Evolutionary conservation across 2,113 vertebrate genomes (phyloP).

Genomic region (Lamprologus lemairii): DNA sequence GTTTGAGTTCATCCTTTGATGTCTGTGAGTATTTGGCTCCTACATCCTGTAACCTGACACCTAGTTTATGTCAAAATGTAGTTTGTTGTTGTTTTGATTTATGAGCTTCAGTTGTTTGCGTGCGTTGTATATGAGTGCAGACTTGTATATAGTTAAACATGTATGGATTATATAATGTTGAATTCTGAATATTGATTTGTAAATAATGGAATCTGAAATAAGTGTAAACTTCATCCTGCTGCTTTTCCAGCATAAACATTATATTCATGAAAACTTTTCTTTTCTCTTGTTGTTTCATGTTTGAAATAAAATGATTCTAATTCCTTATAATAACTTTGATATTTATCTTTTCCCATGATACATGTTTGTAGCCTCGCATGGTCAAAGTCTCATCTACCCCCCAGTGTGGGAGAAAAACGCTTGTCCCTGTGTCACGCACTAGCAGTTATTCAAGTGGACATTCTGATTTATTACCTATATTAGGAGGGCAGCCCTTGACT

Average conservation of each 20-base stretch:
- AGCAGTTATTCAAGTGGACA: constrained; percentile 17
- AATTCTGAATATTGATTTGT: not conserved
- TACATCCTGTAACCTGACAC: not conserved
- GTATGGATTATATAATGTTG: not conserved
- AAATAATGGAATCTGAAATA: not conserved
- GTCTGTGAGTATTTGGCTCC: not conserved
- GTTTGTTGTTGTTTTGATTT: not conserved
- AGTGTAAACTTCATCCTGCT: not conserved
- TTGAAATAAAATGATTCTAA: not conserved
- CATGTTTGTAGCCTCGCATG: not conserved
- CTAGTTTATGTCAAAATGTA: not conserved
- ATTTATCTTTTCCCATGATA: not conserved
- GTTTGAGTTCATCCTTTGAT: not conserved
- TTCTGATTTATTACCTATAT: constrained; percentile 55
- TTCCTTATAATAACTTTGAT: not conserved
- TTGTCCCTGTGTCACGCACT: not conserved
- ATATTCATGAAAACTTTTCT: not conserved
- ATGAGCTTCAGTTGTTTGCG: accelerated
- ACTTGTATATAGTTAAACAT: not conserved
- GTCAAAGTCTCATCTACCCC: not conserved
- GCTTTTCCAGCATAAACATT: not conserved
- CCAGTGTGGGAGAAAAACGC: not conserved
- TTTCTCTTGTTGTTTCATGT: not conserved
- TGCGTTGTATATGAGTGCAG: not conserved
- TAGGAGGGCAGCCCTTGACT: constrained; percentile 39